These are phyloP conservation scores for Steatornis caripensis DNA, from an alignment of 2,113 vertebrate species.

Conservation along the genomic window DNA sequence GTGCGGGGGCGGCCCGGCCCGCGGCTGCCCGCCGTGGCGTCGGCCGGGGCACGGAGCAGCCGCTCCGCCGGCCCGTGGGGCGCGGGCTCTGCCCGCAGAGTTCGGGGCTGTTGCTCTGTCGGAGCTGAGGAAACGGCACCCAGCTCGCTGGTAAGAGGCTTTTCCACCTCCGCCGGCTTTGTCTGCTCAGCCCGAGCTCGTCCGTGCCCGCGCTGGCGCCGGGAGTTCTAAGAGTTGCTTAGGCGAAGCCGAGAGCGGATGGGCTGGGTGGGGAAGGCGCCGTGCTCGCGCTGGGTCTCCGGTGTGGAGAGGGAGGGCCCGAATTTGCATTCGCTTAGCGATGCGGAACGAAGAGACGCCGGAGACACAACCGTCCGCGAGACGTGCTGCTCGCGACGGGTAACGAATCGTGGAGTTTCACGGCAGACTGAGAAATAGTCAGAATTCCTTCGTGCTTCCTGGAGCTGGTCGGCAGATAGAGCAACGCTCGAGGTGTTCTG, in stretches of 20 bases:
- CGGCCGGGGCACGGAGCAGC: neutral
- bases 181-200: neutral
- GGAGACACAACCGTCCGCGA: rapidly evolving
- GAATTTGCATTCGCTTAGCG: neutral
- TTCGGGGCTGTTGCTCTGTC: rapidly evolving
- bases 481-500: neutral
- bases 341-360: neutral
- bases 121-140: neutral
- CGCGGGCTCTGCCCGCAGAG: neutral
- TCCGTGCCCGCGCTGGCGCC: neutral
- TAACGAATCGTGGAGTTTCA: neutral
- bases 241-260: neutral
- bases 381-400: neutral
- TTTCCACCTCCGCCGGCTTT: neutral
- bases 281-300: neutral
- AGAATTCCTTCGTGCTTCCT: neutral
- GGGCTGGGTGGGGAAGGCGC: neutral
- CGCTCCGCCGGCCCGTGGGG: neutral
- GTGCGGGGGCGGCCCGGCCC: neutral
- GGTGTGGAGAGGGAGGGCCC: neutral
- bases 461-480: neutral
- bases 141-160: neutral
- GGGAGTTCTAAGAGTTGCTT: neutral
- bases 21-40: neutral
- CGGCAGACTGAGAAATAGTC: neutral